phyloP scores from a whole-genome alignment of 2,113 vertebrate genomes.

The Forbesichthys papilliferus region DNA sequence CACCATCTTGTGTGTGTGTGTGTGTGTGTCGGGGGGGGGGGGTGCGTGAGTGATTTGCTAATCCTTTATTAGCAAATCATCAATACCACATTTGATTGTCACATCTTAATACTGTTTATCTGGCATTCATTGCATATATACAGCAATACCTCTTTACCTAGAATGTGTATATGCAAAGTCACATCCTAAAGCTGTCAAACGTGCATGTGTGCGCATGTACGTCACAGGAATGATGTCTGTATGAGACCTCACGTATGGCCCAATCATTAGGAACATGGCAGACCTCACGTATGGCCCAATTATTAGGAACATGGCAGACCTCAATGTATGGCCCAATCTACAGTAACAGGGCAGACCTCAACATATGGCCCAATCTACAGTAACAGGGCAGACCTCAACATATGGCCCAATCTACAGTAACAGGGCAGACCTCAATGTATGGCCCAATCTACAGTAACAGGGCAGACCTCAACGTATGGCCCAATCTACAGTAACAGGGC shows the following conservation, averaged over 20 bases:
- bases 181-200: too few species aligned
- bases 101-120: background rate
- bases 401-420: background rate
- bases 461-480: too few species aligned
- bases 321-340: background rate
- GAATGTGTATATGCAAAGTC: background rate
- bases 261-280: too few species aligned
- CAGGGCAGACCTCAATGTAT: background rate
- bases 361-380: background rate
- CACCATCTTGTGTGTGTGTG: background rate
- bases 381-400: background rate
- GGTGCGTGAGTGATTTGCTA: background rate
- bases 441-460: background rate
- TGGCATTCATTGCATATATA: background rate
- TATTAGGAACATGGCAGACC: background rate
- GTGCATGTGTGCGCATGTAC: background rate
- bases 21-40: background rate
- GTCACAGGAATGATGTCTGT: background rate
- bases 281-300: background rate
- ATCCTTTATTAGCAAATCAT: background rate
- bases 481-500: background rate
- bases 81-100: conserved; percentile 1
- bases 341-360: background rate
- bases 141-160: background rate
- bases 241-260: background rate